These are phyloP conservation scores for Trichosurus vulpecula DNA, from an alignment of 2,797 vertebrate genomes.

Conservation along the genomic window DNA sequence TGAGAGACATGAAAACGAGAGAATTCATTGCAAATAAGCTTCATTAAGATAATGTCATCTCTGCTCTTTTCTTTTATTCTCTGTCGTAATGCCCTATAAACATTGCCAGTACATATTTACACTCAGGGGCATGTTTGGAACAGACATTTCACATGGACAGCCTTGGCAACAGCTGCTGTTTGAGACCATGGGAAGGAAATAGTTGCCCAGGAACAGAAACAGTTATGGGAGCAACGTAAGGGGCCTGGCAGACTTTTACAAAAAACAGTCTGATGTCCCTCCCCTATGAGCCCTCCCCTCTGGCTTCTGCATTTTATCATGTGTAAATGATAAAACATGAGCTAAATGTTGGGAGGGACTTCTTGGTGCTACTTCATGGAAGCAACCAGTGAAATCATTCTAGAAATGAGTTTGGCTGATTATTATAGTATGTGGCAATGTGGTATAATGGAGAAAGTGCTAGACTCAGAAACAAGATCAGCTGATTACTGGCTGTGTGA, in stretches of 20 bases:
- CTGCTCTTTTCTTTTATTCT: slow-evolving; percentile 46
- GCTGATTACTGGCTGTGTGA: neutral
- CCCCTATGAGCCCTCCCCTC: neutral
- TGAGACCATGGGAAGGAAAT: neutral
- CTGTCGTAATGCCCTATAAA: slow-evolving; percentile 18
- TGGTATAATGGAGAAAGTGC: neutral
- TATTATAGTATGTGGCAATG: neutral
- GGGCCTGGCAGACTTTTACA: neutral
- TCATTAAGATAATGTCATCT: slow-evolving; percentile 35
- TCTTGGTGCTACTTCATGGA: neutral
- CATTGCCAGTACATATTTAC: slow-evolving; percentile 14
- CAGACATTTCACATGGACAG: neutral
- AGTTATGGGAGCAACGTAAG: neutral
- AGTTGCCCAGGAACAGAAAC: neutral
- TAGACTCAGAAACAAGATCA: neutral
- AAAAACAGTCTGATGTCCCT: neutral
- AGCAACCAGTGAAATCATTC: neutral
- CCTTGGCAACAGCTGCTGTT: neutral
- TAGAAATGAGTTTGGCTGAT: neutral
- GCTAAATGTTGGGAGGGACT: slow-evolving; percentile 7
- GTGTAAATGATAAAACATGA: neutral
- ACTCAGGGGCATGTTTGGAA: neutral
- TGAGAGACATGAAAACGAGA: slow-evolving; percentile 24
- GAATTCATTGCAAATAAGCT: slow-evolving; percentile 32
- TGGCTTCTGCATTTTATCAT: neutral